Percentiles rank a stretch among this genome's conserved stretches.
These are phyloP conservation scores for Dynastes maya DNA, from an alignment of 2,888 invertebrate species.

Conservation along the genomic window DNA sequence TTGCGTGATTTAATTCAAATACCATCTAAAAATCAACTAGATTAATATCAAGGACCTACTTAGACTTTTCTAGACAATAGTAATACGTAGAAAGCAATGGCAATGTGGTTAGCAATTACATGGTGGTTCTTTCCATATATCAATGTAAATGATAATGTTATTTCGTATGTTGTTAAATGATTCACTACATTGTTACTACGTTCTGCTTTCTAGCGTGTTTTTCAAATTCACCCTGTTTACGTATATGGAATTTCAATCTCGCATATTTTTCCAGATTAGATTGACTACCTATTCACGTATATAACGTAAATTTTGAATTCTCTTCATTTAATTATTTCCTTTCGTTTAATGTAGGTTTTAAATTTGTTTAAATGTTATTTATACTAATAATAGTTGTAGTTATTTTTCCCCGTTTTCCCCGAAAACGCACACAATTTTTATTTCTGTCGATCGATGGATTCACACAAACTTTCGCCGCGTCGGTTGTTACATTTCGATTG, in stretches of 20 bases:
- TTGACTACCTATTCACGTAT: neutral
- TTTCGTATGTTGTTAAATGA: no score
- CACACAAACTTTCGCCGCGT: conserved; percentile 7
- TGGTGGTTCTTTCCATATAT: no score
- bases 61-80: no score
- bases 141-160: no score
- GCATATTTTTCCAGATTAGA: neutral
- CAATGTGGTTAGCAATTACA: no score
- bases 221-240: no score
- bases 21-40: no score
- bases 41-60: no score
- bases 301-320: conserved; percentile 9
- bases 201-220: no score
- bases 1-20: no score
- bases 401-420: conserved; percentile 23
- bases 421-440: conserved; percentile 22
- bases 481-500: conserved; percentile 14
- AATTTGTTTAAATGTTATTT: conserved; percentile 15
- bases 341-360: conserved; percentile 7
- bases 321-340: conserved; percentile 13
- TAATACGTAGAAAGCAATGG: no score
- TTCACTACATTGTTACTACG: no score
- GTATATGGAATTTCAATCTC: neutral
- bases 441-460: conserved; percentile 11
- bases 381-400: conserved; percentile 14